Conservation (phyloP, 1,140 invertebrate genomes). For the Panagrolaimus sp. region DNA sequence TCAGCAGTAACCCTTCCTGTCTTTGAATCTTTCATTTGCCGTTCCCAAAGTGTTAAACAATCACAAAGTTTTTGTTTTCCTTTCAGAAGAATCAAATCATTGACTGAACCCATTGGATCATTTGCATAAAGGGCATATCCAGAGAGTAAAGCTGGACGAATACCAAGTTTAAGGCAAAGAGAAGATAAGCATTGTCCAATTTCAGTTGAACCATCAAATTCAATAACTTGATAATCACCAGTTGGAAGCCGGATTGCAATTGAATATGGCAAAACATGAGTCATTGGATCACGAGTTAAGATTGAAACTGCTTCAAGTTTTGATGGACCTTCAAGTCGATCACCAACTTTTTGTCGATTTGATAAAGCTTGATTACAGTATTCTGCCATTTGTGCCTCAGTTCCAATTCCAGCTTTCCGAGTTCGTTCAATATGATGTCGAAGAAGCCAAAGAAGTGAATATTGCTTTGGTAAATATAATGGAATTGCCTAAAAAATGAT, state of each 20-base stretch:
- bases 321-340: conserved; percentile 47
- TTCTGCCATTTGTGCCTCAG: conserved; percentile 33
- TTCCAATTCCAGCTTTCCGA: conserved; percentile 24
- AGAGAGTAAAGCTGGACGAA: conserved; percentile 48
- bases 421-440: conserved; percentile 37
- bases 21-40: conserved; percentile 33
- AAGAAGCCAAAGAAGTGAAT: conserved; percentile 51
- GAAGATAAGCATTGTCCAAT: conserved; percentile 51
- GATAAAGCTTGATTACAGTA: conserved; percentile 43
- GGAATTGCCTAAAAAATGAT: conserved; percentile 32
- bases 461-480: conserved; percentile 46
- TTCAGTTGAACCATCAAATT: conserved; percentile 54
- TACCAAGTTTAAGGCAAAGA: conserved; percentile 45
- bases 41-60: conserved; percentile 46
- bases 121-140: conserved; percentile 49
- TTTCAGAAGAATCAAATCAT: neutral
- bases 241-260: conserved; percentile 44
- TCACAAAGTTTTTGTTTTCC: conserved; percentile 36
- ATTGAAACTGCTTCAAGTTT: conserved; percentile 48
- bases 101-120: conserved; percentile 28
- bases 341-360: conserved; percentile 34
- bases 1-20: conserved; percentile 36
- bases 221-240: conserved; percentile 51
- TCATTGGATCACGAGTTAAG: conserved; percentile 43
- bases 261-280: conserved; percentile 46